A percentile compares a stretch with the other conserved stretches of the same genome.
These are phyloP conservation scores for Galemys pyrenaicus DNA, from an alignment of 2,113 vertebrate species.

Conservation along the genomic window DNA sequence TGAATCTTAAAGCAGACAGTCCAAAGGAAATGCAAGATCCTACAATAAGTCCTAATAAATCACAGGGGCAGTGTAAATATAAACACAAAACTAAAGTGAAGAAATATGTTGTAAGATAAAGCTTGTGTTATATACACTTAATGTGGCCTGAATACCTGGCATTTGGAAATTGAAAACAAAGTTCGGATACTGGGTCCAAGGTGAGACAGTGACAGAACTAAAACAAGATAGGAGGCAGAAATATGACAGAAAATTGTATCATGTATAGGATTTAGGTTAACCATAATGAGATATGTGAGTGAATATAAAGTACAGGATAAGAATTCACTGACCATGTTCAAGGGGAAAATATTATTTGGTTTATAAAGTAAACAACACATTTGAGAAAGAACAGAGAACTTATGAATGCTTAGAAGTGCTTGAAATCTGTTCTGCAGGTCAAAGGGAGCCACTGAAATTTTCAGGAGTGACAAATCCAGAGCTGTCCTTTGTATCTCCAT, in stretches of 20 bases:
- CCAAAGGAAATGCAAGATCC: conserved; percentile 8
- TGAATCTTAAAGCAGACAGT: conserved; percentile 29
- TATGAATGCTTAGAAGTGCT: not conserved
- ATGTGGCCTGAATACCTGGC: not conserved
- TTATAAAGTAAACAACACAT: not conserved
- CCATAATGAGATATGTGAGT: not conserved
- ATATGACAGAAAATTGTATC: not conserved
- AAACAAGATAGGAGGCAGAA: not conserved
- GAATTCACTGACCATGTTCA: not conserved
- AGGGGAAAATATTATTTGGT: not conserved
- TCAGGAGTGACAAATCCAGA: not conserved
- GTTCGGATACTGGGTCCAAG: not conserved
- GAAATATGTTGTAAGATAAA: not conserved
- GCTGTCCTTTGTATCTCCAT: not conserved
- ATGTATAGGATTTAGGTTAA: not conserved
- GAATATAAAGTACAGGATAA: not conserved
- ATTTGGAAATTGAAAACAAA: not conserved
- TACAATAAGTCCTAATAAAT: not conserved
- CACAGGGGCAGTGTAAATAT: not conserved
- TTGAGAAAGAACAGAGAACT: not conserved
- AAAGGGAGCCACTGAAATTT: not conserved
- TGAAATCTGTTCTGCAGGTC: not conserved
- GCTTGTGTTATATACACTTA: not conserved
- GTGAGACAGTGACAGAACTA: not conserved
- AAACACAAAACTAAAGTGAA: not conserved